Percentiles rank a stretch among this genome's conserved stretches.
Conservation (phyloP, 2,797 vertebrate species). For the Hirundo rustica region DNA sequence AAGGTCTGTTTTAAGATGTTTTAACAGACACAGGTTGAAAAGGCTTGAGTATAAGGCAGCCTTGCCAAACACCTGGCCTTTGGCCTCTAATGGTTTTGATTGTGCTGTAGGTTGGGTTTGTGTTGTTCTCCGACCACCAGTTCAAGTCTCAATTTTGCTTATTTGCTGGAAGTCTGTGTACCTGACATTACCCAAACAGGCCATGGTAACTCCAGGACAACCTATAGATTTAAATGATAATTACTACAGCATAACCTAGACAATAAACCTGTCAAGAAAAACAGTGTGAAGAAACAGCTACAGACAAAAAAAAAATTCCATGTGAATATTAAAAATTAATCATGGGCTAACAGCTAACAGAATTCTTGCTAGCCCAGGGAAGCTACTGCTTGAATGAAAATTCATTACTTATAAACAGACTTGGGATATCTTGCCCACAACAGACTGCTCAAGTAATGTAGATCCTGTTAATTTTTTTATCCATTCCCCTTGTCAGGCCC, state of each 20-base stretch:
- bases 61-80: background rate
- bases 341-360: background rate
- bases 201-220: background rate
- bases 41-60: background rate
- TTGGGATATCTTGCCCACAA: background rate
- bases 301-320: background rate
- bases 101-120: background rate
- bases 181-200: background rate
- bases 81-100: background rate
- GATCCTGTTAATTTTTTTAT: background rate
- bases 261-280: background rate
- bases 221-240: background rate
- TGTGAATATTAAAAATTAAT: background rate
- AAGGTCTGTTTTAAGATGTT: background rate
- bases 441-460: background rate
- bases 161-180: background rate
- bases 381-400: background rate
- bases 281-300: background rate
- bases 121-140: background rate
- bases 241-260: background rate
- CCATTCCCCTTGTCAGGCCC: background rate
- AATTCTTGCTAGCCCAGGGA: background rate
- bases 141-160: background rate
- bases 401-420: background rate
- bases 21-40: background rate